Evolutionary conservation across 2,113 vertebrate species (phyloP), one percentile per base, ranked within the genome.

Genomic region (Grammomys dolichurus): DNA sequence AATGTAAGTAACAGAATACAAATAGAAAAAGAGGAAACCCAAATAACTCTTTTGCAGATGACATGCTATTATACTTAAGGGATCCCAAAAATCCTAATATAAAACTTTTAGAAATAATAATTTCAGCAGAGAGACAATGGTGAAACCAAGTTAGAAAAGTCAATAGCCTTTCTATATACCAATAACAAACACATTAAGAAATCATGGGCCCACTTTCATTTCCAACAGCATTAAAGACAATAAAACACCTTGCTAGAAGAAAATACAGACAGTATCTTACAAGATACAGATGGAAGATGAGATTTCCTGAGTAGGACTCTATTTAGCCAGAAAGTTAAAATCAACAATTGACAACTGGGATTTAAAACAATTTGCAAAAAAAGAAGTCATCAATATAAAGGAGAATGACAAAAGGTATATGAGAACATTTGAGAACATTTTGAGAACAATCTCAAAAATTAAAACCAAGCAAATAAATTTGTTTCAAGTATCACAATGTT

Each of bases 401-500:
- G 48, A 78, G 26, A 77, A 36, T 58, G 20, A 26, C 54, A 12
- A 7, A 22, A 26, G 5, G 2, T 58, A 24, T n/a, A 58, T n/a
- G 20, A 36, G 28, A 80, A 9, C 17, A 11, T 56, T n/a, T 80
- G 17, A 51, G 51, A 51, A 51, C 51, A 51, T 11, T 51, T n/a
- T 80, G 17, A 51, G 51, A 51, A 51, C 51, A 51, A 51, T 51
- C 54, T n/a, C 54, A 60, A 24, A 60, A n/a, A 40, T 40, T 40
- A 60, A 40, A 82, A 60, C 54, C 24, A 60, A 60, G 40, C 0
- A 60, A 82, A 82, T 40, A 60, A 22, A 60, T 22, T n/a, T 40
- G 20, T 58, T 58, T 99, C 99, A 99, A 99, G 99, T 99, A 99
- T 99, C 98, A 99, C 98, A 98, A 98, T 99, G 99, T 99, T 99